phyloP scores from a whole-genome alignment of 2,113 vertebrate genomes.

The Eurypyga helias region DNA sequence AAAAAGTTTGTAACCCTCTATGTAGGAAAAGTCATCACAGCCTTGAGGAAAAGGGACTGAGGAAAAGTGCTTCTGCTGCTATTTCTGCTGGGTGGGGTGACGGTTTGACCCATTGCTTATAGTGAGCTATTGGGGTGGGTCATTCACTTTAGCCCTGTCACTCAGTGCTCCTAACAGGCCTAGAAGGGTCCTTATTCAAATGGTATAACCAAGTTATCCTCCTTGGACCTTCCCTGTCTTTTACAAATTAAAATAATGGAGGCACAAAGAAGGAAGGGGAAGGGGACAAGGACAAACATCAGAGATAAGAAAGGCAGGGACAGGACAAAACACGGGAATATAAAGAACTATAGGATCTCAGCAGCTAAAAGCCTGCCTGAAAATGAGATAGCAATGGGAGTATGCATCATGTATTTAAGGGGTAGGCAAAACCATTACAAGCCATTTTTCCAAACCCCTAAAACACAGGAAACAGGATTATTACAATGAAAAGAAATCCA shows the following conservation, averaged over 20 bases:
- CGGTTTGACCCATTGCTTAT: neutral
- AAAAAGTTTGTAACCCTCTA: neutral
- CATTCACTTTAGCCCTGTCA: neutral
- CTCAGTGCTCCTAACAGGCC: neutral
- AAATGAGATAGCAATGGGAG: neutral
- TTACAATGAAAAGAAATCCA: neutral
- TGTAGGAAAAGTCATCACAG: neutral
- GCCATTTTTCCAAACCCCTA: neutral
- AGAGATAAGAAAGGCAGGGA: neutral
- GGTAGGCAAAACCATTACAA: neutral
- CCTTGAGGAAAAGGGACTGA: neutral
- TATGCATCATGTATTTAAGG: neutral
- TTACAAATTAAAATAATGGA: neutral
- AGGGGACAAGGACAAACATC: neutral
- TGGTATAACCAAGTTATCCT: neutral
- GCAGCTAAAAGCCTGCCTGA: neutral
- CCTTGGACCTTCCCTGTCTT: neutral
- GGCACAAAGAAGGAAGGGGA: neutral
- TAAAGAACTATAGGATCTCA: neutral
- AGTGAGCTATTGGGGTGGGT: rapidly evolving
- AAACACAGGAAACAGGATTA: neutral
- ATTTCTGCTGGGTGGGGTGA: neutral
- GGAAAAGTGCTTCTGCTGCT: neutral
- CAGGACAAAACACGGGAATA: neutral
- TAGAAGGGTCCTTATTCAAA: neutral